Evolutionary conservation across 2,113 vertebrate species (phyloP), one percentile per base, ranked within the genome.

Genomic region (Tapirus terrestris): DNA sequence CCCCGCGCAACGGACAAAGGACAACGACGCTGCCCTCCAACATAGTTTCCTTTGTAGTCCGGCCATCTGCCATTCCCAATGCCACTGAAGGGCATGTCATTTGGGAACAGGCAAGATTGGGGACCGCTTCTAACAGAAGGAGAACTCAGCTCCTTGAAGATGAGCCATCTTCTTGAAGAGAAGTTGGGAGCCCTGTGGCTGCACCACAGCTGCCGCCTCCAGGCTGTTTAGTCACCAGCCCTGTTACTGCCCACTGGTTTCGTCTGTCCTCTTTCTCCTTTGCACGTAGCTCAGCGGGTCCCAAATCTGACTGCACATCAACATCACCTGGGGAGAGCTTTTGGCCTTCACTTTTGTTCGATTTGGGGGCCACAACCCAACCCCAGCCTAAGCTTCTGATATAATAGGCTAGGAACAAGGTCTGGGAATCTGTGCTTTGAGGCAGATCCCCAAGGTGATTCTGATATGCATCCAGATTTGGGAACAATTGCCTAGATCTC

Each of bases 1-100:
- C 7, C 73, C 4, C 0, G 0, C 1, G 25, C 29, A 7, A 2
- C 1, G 13, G 14, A 29, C 39, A 43, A 51, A 81, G 16, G 12
- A 63, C n/a, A 84, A 25, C 3, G 3, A 31, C 5, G 3, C 25
- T 8, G 9, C 72, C 21, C 88, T 82, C 73, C 43, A 5, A 1
- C 0, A 18, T 13, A 25, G 36, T 6, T 95, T 33, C 12, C 48
- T 14, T 58, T 20, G 25, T 20, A 68, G 51, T 6, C 36, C 2
- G 1, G 1, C 58, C 45, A 10, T 2, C 36, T 56, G 70, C 43
- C 36, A 10, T 60, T 65, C 12, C 84, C 33, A 21, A 68, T 1
- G 5, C 23, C 25, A 7, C 16, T 13, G 16, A 80, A 73, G 20
- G 20, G 11, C 60, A 1, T 8, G 8, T 0, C 16, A 33, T 86